Evolutionary conservation across 2,113 vertebrate genomes (phyloP).

Genomic region (Galbula dea): DNA sequence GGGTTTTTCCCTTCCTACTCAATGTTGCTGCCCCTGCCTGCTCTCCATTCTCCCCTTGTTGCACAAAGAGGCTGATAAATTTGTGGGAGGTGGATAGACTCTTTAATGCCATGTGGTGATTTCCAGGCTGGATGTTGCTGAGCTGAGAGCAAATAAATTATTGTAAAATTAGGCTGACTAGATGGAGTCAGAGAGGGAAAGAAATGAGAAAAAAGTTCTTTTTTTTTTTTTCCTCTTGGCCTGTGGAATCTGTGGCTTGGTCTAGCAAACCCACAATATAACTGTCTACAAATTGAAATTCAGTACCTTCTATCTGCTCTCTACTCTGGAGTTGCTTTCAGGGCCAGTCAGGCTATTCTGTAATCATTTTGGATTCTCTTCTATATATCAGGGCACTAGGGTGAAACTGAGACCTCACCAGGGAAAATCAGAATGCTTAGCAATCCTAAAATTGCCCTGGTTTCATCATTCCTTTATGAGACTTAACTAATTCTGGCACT

Average conservation of each 20-base stretch:
- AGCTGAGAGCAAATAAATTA: slow-evolving; percentile 1
- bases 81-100: not conserved
- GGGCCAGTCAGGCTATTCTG: not conserved
- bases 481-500: not conserved
- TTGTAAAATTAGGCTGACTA: slow-evolving; percentile 21
- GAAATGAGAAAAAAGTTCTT: not conserved
- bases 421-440: not conserved
- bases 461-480: not conserved
- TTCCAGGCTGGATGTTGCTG: not conserved
- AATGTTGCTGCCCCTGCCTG: not conserved
- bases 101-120: not conserved
- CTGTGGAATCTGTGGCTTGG: not conserved
- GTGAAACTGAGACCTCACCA: not conserved
- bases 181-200: not conserved
- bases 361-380: not conserved
- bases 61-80: not conserved
- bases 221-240: not conserved
- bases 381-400: not conserved
- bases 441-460: not conserved
- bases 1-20: not conserved
- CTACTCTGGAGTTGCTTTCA: not conserved
- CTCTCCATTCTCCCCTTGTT: not conserved
- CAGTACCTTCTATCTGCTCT: not conserved
- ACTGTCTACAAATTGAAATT: not conserved
- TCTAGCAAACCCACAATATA: not conserved